A percentile compares a stretch with the other conserved stretches of the same genome.
Evolutionary conservation across 2,113 vertebrate genomes (phyloP).

Genomic region (Aspiorhynchus laticeps): DNA sequence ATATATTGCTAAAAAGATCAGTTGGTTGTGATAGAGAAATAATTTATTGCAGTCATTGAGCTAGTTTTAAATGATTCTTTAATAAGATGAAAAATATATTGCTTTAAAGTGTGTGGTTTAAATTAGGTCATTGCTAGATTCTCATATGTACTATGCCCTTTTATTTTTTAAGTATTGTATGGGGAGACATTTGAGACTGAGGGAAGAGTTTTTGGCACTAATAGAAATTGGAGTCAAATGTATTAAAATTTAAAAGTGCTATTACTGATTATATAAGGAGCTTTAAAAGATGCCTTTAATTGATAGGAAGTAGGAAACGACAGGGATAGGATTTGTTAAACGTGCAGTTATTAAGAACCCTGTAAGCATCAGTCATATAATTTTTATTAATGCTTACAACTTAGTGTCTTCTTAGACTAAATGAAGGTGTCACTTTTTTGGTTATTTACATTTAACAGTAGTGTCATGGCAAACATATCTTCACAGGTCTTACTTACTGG

Average conservation of each 20-base stretch:
- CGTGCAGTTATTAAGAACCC: neutral
- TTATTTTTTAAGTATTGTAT: neutral
- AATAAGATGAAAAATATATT: conserved; percentile 1
- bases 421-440: neutral
- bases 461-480: no score
- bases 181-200: neutral
- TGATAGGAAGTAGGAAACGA: neutral
- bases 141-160: neutral
- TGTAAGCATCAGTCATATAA: neutral
- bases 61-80: neutral
- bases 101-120: neutral
- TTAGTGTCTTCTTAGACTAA: neutral
- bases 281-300: neutral
- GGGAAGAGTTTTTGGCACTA: neutral
- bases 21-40: neutral
- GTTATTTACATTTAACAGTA: no score
- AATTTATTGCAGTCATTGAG: neutral
- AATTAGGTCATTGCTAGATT: neutral
- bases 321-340: no score
- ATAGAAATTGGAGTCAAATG: neutral
- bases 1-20: neutral
- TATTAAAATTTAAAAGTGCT: neutral
- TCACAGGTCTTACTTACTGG: no score
- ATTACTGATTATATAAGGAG: neutral
- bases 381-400: neutral